Percentiles rank a stretch among this genome's conserved stretches.
Evolutionary conservation across 2,888 invertebrate species (phyloP).

Genomic region (Apotomis capreana): DNA sequence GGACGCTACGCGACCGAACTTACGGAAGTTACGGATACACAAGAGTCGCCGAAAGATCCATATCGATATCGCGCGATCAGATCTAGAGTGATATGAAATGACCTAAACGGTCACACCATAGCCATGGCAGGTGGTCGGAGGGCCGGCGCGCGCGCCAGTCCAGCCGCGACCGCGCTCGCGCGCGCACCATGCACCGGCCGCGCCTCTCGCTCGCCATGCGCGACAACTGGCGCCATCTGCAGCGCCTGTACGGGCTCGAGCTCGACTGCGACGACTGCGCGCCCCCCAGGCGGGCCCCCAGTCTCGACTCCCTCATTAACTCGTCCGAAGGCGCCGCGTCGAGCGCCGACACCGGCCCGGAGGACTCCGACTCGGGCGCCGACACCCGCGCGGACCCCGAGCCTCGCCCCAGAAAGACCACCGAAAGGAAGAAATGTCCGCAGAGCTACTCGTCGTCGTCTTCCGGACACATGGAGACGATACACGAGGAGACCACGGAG

Average conservation of each 20-base stretch:
- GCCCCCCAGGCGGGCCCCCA: conserved; percentile 79
- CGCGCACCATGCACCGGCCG: conserved; percentile 82
- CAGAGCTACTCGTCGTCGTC: conserved; percentile 82
- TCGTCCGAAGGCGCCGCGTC: conserved; percentile 86
- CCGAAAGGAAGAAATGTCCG: conserved; percentile 68
- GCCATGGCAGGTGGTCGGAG: conserved; percentile 49
- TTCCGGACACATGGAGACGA: conserved; percentile 90
- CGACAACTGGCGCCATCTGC: conserved; percentile 81
- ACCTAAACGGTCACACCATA: conserved; percentile 49
- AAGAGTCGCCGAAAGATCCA: conserved; percentile 3
- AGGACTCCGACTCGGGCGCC: conserved; percentile 87
- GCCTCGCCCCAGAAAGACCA: conserved; percentile 56
- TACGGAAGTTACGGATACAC: background rate
- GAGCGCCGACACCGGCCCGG: conserved; percentile 84
- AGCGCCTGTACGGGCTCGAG: conserved; percentile 78
- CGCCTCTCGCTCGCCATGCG: conserved; percentile 81
- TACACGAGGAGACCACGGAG: conserved; percentile 89
- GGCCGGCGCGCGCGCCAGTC: conserved; percentile 59
- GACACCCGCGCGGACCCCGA: conserved; percentile 82
- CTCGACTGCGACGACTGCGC: conserved; percentile 65
- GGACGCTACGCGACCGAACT: conserved; percentile 10
- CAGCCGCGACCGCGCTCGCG: conserved; percentile 70
- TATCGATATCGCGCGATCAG: conserved; percentile 32
- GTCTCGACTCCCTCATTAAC: conserved; percentile 87
- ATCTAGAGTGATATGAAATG: conserved; percentile 42